Evolutionary conservation across 2,888 invertebrate genomes (phyloP), one percentile per base, ranked within the genome.

Genomic region (Chrysotoxum bicinctum): DNA sequence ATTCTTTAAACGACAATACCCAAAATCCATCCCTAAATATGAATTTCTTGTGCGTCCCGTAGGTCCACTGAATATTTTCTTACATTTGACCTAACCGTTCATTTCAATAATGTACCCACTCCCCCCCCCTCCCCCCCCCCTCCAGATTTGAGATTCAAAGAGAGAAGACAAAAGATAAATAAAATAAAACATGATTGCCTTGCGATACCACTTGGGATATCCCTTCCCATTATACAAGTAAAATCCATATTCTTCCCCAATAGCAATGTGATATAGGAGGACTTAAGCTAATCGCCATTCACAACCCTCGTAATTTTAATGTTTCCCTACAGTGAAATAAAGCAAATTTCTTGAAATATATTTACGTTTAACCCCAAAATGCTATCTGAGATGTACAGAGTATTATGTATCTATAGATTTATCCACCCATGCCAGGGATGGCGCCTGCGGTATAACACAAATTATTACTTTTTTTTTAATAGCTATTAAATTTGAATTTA

Each of bases 201-300:
- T 80, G 80, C 56, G 56, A 62, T 81, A 43, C 56, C 76, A 82
- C 56, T 82, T 54, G 66, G 72, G 81, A 58, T 50, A 50, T n/a
- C 50, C 23, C 26, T 50, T 50, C n/a, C 23, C 1, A 14, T 23
- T 23, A 21, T 8, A 50, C 23, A 14, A 50, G 43, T 40, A 48
- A 69, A 54, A 72, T 72, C 45, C 50, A 50, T 58, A 75, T 23
- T 45, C 23, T 60, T 32, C 37, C 32, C 40, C 35, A 64, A 16
- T 35, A 26, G 26, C 23, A 69, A 48, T 48, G 69, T 43, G 26
- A 35, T 48, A 76, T 48, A 76, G 32, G 72, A 76, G 32, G 48
- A 26, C 81, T 82, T 72, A 68, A 76, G 77, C 72, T 76, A 77
- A 82, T 82, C 81, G 76, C 72, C 72, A 72, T 76, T 82, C 76